A percentile compares a stretch with the other conserved stretches of the same genome.
Evolutionary conservation across 1,140 invertebrate species (phyloP).

Genomic region (Hydropsyche tenuis): DNA sequence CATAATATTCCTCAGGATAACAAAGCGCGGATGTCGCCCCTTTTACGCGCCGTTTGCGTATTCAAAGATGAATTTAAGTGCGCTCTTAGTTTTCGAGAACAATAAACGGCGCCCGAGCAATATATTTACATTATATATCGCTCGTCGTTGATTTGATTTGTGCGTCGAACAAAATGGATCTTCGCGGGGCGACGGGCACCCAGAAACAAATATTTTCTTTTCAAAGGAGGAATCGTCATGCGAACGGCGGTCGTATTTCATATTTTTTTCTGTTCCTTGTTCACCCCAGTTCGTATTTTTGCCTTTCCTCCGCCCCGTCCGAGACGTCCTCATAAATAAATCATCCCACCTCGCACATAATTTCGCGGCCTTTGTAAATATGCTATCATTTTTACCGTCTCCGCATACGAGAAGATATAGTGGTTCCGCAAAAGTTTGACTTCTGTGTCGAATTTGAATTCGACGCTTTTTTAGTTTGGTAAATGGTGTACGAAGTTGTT

Average conservation of each 20-base stretch:
- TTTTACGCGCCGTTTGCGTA: no score
- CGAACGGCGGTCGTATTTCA: slow-evolving; percentile 30
- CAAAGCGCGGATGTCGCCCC: no score
- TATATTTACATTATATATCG: no score
- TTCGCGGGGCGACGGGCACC: background rate
- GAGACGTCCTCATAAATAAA: slow-evolving; percentile 40
- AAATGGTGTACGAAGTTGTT: no score
- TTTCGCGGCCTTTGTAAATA: slow-evolving; percentile 35
- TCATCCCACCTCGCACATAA: slow-evolving; percentile 37
- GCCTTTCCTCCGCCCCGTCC: background rate
- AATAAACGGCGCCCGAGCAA: background rate
- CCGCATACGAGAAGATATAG: background rate
- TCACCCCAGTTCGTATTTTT: background rate
- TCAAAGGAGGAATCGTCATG: slow-evolving; percentile 28
- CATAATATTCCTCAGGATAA: no score
- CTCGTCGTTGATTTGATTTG: slow-evolving; percentile 22
- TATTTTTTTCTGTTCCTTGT: background rate
- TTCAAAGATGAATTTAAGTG: background rate
- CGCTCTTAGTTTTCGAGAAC: background rate
- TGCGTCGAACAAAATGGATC: background rate
- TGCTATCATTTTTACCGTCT: slow-evolving; percentile 23
- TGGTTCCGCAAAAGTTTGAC: no score
- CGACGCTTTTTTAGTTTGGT: no score
- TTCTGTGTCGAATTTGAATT: no score
- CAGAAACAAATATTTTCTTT: slow-evolving; percentile 29